These are phyloP conservation scores for Anarsia innoxiella DNA, from an alignment of 2,888 invertebrate species.

Conservation along the genomic window DNA sequence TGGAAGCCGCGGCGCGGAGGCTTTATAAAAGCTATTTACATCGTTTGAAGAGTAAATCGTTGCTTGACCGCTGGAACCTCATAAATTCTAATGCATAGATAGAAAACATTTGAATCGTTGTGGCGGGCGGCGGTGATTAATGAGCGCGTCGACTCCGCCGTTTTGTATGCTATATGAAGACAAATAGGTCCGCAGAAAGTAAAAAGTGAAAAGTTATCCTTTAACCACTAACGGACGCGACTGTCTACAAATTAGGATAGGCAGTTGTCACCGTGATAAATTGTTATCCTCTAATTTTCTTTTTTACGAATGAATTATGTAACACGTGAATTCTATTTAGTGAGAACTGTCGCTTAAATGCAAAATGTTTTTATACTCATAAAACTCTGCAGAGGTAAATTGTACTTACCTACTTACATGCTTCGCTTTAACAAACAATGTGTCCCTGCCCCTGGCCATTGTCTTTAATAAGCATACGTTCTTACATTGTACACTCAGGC, in stretches of 20 bases:
- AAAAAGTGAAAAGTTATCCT: slow-evolving; percentile 23
- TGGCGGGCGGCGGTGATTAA: slow-evolving; percentile 9
- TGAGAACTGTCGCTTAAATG: too few relatives aligned
- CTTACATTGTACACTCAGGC: too few relatives aligned
- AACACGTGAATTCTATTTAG: too few relatives aligned
- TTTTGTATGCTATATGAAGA: slow-evolving; percentile 41
- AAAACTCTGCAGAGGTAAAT: too few relatives aligned
- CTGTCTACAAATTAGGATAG: slow-evolving; percentile 12
- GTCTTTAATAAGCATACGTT: too few relatives aligned
- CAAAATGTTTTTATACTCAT: too few relatives aligned
- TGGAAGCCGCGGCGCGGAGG: slow-evolving; percentile 7
- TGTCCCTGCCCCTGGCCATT: too few relatives aligned
- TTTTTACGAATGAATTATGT: too few relatives aligned
- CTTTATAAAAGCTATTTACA: slow-evolving; percentile 12
- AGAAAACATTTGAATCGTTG: slow-evolving; percentile 10
- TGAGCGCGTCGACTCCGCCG: slow-evolving; percentile 18
- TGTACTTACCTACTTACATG: too few relatives aligned
- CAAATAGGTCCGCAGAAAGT: slow-evolving; percentile 32
- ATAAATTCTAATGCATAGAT: slow-evolving; percentile 9
- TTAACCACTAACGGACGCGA: slow-evolving; percentile 12
- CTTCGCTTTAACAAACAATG: too few relatives aligned
- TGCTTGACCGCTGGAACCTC: slow-evolving; percentile 6
- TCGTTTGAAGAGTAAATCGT: slow-evolving; percentile 10
- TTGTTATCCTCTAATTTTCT: too few relatives aligned
- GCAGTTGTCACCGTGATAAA: slow-evolving; percentile 15